A percentile compares a stretch with the other conserved stretches of the same genome.
Evolutionary conservation across 2,113 vertebrate species (phyloP).

Genomic region (Datnioides undecimradiatus): DNA sequence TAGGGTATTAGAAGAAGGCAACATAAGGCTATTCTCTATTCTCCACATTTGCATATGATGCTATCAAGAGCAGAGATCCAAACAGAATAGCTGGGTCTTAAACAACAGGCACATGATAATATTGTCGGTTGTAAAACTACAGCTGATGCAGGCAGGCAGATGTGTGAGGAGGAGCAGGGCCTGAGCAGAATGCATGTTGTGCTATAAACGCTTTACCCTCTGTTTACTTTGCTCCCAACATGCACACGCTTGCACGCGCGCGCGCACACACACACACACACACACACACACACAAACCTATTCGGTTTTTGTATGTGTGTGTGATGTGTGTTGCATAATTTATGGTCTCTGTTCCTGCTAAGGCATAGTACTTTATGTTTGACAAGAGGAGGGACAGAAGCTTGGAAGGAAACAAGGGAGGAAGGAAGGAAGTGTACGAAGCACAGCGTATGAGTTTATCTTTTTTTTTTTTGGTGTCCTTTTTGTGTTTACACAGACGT

Average conservation of each 20-base stretch:
- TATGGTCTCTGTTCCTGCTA: conserved; percentile 60
- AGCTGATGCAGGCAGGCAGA: conserved; percentile 55
- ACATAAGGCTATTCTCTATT: conserved; percentile 59
- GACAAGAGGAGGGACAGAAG: conserved; percentile 53
- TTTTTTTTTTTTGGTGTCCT: conserved; percentile 18
- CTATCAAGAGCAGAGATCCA: conserved; percentile 52
- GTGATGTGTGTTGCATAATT: conserved; percentile 74
- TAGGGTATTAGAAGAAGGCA: conserved; percentile 66
- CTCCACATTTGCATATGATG: conserved; percentile 55
- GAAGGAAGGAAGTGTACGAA: conserved; percentile 22
- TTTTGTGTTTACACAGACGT: conserved; percentile 32
- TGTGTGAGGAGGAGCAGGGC: conserved; percentile 61
- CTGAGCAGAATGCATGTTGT: conserved; percentile 61
- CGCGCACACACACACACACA: conserved; percentile 43
- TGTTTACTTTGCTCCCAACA: conserved; percentile 66
- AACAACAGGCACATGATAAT: conserved; percentile 57
- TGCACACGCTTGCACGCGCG: conserved; percentile 12
- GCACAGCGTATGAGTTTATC: conserved; percentile 39
- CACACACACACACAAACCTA: conserved; percentile 38
- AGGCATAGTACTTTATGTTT: conserved; percentile 63
- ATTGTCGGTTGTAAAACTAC: conserved; percentile 60
- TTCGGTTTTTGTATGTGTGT: conserved; percentile 12
- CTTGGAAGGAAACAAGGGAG: conserved; percentile 42
- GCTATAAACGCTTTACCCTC: conserved; percentile 60
- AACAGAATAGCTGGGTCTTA: conserved; percentile 46